phyloP scores from a whole-genome alignment of 2,113 vertebrate species.

The Leptobrachium ailaonicum region DNA sequence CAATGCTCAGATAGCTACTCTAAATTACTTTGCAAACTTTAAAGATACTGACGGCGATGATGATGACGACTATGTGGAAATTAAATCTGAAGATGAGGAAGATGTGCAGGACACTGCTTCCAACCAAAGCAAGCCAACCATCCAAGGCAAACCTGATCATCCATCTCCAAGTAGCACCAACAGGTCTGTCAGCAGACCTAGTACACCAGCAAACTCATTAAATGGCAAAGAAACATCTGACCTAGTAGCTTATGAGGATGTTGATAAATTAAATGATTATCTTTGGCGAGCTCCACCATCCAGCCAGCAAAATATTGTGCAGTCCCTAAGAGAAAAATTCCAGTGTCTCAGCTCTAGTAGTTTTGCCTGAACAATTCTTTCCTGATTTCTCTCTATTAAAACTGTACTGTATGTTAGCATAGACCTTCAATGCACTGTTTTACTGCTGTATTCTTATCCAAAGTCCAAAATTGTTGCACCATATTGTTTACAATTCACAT shows the following conservation, averaged over 20 bases:
- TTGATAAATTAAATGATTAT: conserved; percentile 83
- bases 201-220: conserved; percentile 65
- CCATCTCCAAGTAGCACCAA: conserved; percentile 49
- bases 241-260: conserved; percentile 64
- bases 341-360: conserved; percentile 97
- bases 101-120: conserved; percentile 57
- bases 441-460: conserved; percentile 37
- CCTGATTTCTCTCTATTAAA: conserved; percentile 52
- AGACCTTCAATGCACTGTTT: conserved; percentile 53
- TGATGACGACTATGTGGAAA: conserved; percentile 91
- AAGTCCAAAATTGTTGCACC: neutral
- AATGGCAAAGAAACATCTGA: conserved; percentile 57
- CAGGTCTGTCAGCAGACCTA: conserved; percentile 63
- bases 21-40: conserved; percentile 94
- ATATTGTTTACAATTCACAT: conserved; percentile 27
- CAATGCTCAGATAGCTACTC: conserved; percentile 80
- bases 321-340: conserved; percentile 93
- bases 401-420: conserved; percentile 52
- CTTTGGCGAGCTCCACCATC: conserved; percentile 85
- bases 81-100: conserved; percentile 91
- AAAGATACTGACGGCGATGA: conserved; percentile 86
- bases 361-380: conserved; percentile 73
- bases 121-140: conserved; percentile 47
- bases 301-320: conserved; percentile 88
- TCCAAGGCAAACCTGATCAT: neutral